phyloP scores from a whole-genome alignment of 2,888 invertebrate species.

The Chrysomela aeneicollis region DNA sequence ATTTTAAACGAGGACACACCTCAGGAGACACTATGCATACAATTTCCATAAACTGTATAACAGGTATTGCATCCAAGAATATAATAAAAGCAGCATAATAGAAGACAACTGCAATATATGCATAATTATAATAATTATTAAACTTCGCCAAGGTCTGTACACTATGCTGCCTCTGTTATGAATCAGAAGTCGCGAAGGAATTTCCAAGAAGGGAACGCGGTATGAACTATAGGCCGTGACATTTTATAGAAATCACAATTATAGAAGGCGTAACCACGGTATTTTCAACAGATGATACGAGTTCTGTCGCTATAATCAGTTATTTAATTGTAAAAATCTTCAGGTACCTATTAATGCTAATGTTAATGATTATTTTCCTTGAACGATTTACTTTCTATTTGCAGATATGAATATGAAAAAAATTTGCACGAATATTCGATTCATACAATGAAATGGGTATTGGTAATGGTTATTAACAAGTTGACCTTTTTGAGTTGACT shows the following conservation, averaged over 20 bases:
- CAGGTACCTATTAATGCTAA: constrained; percentile 28
- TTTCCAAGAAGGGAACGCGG: constrained; percentile 44
- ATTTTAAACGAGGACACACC: constrained; percentile 31
- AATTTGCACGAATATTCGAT: constrained; percentile 24
- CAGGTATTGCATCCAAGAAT: constrained; percentile 35
- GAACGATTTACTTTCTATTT: constrained; percentile 35
- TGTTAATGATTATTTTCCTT: constrained; percentile 35
- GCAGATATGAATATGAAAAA: constrained; percentile 24
- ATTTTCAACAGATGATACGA: constrained; percentile 38
- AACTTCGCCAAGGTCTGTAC: constrained; percentile 50
- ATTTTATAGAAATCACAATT: constrained; percentile 54
- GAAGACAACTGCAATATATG: constrained; percentile 37
- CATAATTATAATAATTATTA: constrained; percentile 53
- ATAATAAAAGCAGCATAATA: constrained; percentile 36
- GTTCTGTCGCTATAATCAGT: constrained; percentile 42
- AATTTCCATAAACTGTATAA: constrained; percentile 34
- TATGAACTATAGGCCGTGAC: constrained; percentile 58
- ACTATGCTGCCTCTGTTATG: constrained; percentile 46
- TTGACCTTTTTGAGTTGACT: constrained; percentile 29
- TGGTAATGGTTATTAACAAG: constrained; percentile 23
- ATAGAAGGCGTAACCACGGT: constrained; percentile 54
- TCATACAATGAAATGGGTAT: constrained; percentile 24
- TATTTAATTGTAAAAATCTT: constrained; percentile 38
- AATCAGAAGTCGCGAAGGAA: constrained; percentile 48
- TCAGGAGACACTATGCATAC: constrained; percentile 36